These are phyloP conservation scores for Siniperca knerii DNA, from an alignment of 2,113 vertebrate species.

Conservation along the genomic window DNA sequence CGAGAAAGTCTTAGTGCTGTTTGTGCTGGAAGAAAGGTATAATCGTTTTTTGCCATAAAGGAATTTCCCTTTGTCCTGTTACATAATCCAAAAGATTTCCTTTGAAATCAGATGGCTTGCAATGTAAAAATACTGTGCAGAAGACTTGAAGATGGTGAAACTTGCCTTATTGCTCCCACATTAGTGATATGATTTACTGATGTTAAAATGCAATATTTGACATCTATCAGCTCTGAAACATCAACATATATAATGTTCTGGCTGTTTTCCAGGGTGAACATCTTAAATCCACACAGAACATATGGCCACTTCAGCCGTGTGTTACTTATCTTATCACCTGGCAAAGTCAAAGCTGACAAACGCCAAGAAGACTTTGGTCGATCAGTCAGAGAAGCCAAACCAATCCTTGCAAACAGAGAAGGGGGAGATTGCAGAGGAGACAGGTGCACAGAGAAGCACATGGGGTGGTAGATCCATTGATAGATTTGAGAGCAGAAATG, in stretches of 20 bases:
- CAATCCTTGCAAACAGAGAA: not conserved
- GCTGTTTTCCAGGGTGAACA: not conserved
- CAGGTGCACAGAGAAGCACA: conserved; percentile 22
- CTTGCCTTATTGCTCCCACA: not conserved
- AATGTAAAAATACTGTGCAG: not conserved
- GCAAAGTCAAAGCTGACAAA: conserved; percentile 27
- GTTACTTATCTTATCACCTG: conserved; percentile 26
- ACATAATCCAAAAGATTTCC: not conserved
- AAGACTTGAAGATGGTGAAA: not conserved
- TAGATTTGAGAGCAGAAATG: conserved; percentile 36
- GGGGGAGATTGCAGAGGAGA: not conserved
- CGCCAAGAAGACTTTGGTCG: not conserved
- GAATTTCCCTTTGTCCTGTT: not conserved
- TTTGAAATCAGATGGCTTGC: not conserved
- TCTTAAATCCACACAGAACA: not conserved
- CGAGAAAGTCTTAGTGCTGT: not conserved
- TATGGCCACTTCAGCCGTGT: not conserved
- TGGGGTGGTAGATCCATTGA: conserved; percentile 21
- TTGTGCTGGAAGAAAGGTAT: not conserved
- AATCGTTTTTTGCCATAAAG: not conserved
- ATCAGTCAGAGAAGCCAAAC: conserved; percentile 20
- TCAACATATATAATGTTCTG: not conserved
- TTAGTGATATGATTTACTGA: not conserved
- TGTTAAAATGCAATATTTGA: not conserved
- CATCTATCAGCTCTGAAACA: not conserved